phyloP scores from a whole-genome alignment of 1,140 invertebrate genomes.

The Pogonomyrmex barbatus region DNA sequence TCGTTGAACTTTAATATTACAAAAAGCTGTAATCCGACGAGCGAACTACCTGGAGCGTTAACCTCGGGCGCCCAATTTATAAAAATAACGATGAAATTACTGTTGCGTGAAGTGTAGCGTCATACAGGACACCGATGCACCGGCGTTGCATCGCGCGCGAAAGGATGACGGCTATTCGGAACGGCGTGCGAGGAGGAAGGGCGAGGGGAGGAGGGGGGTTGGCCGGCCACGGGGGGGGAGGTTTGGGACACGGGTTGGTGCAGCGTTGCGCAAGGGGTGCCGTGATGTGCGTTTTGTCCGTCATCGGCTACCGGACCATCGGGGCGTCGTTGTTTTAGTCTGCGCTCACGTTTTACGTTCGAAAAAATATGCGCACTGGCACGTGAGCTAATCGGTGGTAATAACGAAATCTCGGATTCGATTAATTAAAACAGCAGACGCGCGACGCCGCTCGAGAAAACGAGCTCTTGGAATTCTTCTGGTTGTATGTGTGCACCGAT shows the following conservation, averaged over 20 bases:
- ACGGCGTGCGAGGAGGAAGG: conserved; percentile 22
- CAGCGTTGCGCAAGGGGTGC: conserved; percentile 62
- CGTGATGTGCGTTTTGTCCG: conserved; percentile 81
- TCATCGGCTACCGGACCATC: conserved; percentile 81
- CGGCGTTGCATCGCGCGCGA: conserved; percentile 76
- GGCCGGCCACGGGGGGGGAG: not conserved
- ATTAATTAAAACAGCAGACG: conserved; percentile 78
- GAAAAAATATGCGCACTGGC: conserved; percentile 83
- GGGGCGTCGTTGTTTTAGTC: conserved; percentile 78
- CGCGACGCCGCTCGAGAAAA: conserved; percentile 69
- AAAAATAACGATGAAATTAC: conserved; percentile 87
- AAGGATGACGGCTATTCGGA: conserved; percentile 72
- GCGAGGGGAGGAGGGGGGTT: not conserved
- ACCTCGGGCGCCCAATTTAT: conserved; percentile 85
- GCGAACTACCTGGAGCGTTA: conserved; percentile 83
- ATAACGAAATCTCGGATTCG: conserved; percentile 80
- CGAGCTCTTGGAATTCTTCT: conserved; percentile 70
- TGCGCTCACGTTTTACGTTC: conserved; percentile 81
- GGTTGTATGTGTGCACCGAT: conserved; percentile 26
- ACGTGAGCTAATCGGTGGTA: conserved; percentile 81
- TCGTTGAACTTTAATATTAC: conserved; percentile 80
- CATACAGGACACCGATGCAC: conserved; percentile 79
- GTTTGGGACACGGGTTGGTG: conserved; percentile 45
- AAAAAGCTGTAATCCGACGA: conserved; percentile 84
- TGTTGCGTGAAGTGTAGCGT: conserved; percentile 84